phyloP scores from a whole-genome alignment of 2,113 vertebrate genomes.

The Pipra filicauda region DNA sequence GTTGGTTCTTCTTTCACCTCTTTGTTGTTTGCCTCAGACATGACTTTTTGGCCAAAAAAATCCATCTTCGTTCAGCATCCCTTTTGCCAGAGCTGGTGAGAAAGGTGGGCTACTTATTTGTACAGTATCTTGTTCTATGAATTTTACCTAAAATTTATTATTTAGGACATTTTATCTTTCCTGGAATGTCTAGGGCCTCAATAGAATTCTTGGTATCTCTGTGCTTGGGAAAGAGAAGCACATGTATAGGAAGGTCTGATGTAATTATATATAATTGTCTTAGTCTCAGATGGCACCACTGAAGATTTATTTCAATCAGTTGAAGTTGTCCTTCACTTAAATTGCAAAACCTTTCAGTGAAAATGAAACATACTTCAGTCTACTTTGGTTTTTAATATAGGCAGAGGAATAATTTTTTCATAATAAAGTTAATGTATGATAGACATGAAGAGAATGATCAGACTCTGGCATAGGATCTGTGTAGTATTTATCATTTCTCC shows the following conservation, averaged over 20 bases:
- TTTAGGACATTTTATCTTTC: not conserved
- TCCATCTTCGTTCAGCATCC: not conserved
- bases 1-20: not conserved
- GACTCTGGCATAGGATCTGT: not conserved
- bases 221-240: not conserved
- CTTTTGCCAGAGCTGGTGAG: not conserved
- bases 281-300: not conserved
- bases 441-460: not conserved
- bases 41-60: not conserved
- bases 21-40: not conserved
- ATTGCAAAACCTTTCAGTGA: not conserved
- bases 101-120: not conserved
- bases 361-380: not conserved
- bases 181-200: not conserved
- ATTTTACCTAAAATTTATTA: not conserved
- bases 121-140: not conserved
- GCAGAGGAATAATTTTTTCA: not conserved
- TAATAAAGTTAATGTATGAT: conserved; percentile 4
- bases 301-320: not conserved
- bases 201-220: not conserved
- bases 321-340: not conserved
- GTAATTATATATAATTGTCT: not conserved
- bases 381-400: conserved; percentile 1
- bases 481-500: conserved; percentile 9
- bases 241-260: not conserved